Evolutionary conservation across 2,797 vertebrate species (phyloP), one percentile per base, ranked within the genome.

Genomic region (Ptychadena robeensis): DNA sequence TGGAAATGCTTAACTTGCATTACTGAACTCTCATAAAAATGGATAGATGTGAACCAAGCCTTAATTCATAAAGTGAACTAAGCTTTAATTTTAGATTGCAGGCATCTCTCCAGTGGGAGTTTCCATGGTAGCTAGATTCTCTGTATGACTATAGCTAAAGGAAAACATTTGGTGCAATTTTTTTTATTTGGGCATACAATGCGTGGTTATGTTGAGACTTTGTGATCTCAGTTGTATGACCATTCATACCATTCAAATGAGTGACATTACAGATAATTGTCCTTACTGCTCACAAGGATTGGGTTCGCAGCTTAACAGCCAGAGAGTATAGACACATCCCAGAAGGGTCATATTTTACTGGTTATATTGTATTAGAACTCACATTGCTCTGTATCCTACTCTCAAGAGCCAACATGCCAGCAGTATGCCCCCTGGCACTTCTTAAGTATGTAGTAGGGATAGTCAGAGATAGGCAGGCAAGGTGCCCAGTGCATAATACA

Each of bases 341-440:
- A 61, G 30, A 5, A 59, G 31, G 34, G 1, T 22, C 15, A n/a
- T 40, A 71, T 35, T 48, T 66, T 35, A 57, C 35, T 30, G 12
- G 53, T 48, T 34, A 59, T 32, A 72, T 9, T 57, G 48, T 30
- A 64, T 63, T 64, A 67, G 37, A 34, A 25, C 66, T 64, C 9
- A 10, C 34, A 73, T 66, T 59, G n/a, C n/a, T 78, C 28, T 65
- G 59, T 25, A 8, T 27, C 65, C 30, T 72, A 12, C 38, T 71
- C 59, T 73, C 40, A 30, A n/a, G 74, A 73, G 31, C 8, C 31
- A 22, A 11, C 15, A 67, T 40, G 76, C 75, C 70, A 79, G 61
- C 12, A 74, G 63, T 31, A 79, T 32, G 76, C 59, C 63, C 28
- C 35, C 57, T 65, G 48, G 82, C 65, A 70, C 10, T 48, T 75